Evolutionary conservation across 2,113 vertebrate species (phyloP), one percentile per base, ranked within the genome.

Genomic region (Alouatta palliata): DNA sequence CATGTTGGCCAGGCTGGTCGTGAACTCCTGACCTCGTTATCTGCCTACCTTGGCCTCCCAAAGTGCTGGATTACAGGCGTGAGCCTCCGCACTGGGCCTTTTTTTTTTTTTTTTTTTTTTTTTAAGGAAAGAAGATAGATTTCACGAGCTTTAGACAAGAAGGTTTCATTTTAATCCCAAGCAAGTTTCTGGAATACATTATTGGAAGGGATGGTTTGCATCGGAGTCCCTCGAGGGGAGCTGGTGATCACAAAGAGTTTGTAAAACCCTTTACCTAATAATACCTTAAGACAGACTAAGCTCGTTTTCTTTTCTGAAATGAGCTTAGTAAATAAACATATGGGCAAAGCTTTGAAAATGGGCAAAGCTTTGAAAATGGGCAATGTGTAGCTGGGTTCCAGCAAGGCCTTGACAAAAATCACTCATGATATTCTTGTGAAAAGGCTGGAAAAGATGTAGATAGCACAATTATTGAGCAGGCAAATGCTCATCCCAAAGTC

Each of bases 291-390:
- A 83, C 27, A 82, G 70, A 87, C 11, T 40, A 82, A 87, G 30
- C 30, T 93, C 17, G 61, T 91, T 93, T 94, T 77, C 56, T 70
- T 86, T 93, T 71, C 58, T 71, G 45, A 87, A 91, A 79, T 80
- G 25, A 84, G 30, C 19, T 87, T 45, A 71, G 23, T 71, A 77
- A 77, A 61, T 88, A 49, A 73, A 54, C 30, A 30, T 35, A 77
- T 56, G 40, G 20, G 70, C 77, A 89, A 88, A 83, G 25, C 70
- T 66, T 85, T 27, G 25, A 47, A 56, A 90, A 77, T 56, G 40
- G 20, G 70, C 77, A 89, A 88, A 83, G 25, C 70, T 66, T 85
- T 27, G 25, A 47, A 56, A 87, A 56, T 47, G 37, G 10, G 56
- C 77, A 90, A 93, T 87, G 40, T 90, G 54, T 37, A 30, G 73